Evolutionary conservation across 2,797 vertebrate species (phyloP), one percentile per base, ranked within the genome.

Genomic region (Bovichtus variegatus): DNA sequence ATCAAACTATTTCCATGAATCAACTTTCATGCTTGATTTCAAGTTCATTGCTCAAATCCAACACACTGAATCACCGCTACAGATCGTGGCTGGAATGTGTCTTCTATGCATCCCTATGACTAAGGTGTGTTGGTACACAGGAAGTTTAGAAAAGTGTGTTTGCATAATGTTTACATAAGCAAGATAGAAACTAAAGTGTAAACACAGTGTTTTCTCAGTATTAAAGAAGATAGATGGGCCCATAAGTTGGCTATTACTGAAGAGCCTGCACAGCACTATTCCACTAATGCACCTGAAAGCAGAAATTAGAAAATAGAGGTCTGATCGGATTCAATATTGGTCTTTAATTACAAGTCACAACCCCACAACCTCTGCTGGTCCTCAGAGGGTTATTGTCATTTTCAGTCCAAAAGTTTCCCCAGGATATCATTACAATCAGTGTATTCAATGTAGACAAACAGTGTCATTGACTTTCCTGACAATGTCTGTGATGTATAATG

Each of bases 191-290:
- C 47, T 80, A 65, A 78, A 80, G 41, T 71, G 85, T 84, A 81
- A 82, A 76, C 72, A 74, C 76, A 55, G 73, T 82, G 81, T 83
- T 88, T 89, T 84, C 38, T 75, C 18, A 6, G 38, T 73, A 81
- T 83, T 89, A 90, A 94, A 91, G 77, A 86, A 93, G 91, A 95
- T 80, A 68, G 91, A 95, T 94, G 91, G 55, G 84, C 61, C 74
- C 55, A 65, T 36, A 43, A 73, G 81, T 31, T 60, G 50, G 78
- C 77, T 83, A 90, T 94, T 94, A 93, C 71, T 5, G 58, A 87
- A 89, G 70, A 91, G 81, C 84, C 53, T 83, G 77, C 87, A 21
- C 89, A 91, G 94, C 93, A 92, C 71, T 90, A 86, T 89, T 82
- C 61, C 66, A 69, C 80, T 80, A 89, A 81, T 85, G 72, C 62